Conservation (phyloP, 92 coral and sea anemone genomes). For the Porites evermanni region DNA sequence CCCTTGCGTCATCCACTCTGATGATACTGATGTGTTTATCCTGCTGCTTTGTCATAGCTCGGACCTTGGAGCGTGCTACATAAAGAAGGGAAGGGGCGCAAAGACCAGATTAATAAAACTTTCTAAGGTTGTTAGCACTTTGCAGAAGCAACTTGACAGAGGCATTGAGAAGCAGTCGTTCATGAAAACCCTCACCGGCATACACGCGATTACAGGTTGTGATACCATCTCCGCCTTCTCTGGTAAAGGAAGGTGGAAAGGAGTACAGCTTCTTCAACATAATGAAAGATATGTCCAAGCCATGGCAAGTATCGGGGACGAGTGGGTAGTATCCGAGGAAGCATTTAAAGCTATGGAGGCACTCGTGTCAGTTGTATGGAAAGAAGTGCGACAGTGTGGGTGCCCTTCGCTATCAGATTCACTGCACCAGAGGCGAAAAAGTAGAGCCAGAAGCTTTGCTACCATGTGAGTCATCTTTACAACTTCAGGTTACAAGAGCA, state of each 20-base stretch:
- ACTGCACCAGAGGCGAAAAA: constrained; percentile 37
- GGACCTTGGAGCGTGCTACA: background rate
- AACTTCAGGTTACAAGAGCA: constrained; percentile 36
- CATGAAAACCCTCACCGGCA: no score
- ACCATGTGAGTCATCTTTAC: constrained; percentile 53
- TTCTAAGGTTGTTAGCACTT: background rate
- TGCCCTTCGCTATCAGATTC: constrained; percentile 44
- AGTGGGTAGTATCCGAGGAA: constrained; percentile 49
- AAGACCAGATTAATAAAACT: background rate
- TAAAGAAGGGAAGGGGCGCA: background rate
- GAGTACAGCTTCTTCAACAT: constrained; percentile 47
- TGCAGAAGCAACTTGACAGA: background rate
- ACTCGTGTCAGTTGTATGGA: constrained; percentile 48
- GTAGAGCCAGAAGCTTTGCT: constrained; percentile 51
- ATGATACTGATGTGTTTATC: constrained; percentile 7
- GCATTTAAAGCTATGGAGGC: constrained; percentile 42
- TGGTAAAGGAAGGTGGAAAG: constrained; percentile 55
- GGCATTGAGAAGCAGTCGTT: background rate
- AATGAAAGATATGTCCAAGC: constrained; percentile 45
- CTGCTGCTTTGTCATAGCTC: background rate
- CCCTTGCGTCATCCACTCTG: constrained; percentile 50
- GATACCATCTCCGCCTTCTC: constrained; percentile 42
- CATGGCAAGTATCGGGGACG: constrained; percentile 33
- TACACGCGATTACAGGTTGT: constrained; percentile 56
- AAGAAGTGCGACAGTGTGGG: constrained; percentile 45